These are phyloP conservation scores for Microdon myrmicae DNA, from an alignment of 2,888 invertebrate species.

Conservation along the genomic window DNA sequence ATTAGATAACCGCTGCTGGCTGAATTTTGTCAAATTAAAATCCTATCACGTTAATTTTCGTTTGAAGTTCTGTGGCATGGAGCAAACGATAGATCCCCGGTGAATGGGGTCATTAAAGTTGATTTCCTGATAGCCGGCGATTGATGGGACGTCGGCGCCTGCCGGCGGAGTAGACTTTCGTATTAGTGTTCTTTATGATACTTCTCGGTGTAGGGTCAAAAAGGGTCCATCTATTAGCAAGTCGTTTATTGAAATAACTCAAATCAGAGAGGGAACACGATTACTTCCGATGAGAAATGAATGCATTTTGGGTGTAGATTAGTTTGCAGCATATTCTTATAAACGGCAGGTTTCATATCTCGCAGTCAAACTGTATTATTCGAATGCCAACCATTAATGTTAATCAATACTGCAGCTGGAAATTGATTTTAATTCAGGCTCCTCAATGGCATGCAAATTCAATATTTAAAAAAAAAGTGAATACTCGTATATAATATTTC, in stretches of 20 bases:
- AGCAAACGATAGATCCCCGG: constrained; percentile 17
- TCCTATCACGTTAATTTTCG: constrained; percentile 45
- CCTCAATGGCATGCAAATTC: too few relatives aligned
- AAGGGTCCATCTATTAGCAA: constrained; percentile 13
- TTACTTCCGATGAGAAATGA: too few relatives aligned
- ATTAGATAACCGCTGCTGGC: constrained; percentile 30
- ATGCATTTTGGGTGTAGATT: too few relatives aligned
- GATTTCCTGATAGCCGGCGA: constrained; percentile 38
- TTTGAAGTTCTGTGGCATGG: constrained; percentile 40
- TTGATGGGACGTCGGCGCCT: constrained; percentile 33
- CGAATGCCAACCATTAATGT: too few relatives aligned
- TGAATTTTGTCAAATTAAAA: constrained; percentile 46
- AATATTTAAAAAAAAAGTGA: too few relatives aligned
- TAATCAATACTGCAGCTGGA: too few relatives aligned
- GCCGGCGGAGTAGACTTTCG: constrained; percentile 17
- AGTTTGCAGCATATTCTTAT: too few relatives aligned
- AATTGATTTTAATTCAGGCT: too few relatives aligned
- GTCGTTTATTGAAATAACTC: constrained; percentile 33
- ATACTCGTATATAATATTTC: too few relatives aligned
- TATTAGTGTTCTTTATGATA: constrained; percentile 1
- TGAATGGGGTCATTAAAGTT: constrained; percentile 29
- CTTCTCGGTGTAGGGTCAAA: constrained; percentile 6
- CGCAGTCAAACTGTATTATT: too few relatives aligned
- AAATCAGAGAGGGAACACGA: constrained; percentile 1
- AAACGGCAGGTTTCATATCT: too few relatives aligned